Evolutionary conservation across 2,113 vertebrate species (phyloP), one percentile per base, ranked within the genome.

Genomic region (Spermophilus dauricus): DNA sequence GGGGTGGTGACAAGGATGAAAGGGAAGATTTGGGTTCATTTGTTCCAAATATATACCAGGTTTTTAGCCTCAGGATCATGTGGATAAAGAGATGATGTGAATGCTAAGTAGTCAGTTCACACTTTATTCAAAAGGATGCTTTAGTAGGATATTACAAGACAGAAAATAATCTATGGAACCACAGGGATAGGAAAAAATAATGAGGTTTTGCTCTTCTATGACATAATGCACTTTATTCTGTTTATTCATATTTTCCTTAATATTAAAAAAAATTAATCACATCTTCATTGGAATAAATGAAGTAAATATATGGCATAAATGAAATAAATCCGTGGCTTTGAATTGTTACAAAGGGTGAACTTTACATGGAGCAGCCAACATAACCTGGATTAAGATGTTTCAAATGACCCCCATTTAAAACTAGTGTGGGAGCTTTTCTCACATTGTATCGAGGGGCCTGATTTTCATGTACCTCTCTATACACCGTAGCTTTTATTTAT

Each of bases 401-500:
- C 70, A 86, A 91, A 89, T 89, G 65, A 89, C 51, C n/a, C n/a
- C 26, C 48, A 61, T 86, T 88, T 90, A 89, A 96, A 92, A 86
- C 82, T 58, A 89, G 51, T 53, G n/a, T 91, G 92, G 45, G 93
- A 84, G 80, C 24, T 77, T 94, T 75, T 76, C 48, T 37, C 30
- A 76, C 26, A 73, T 45, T 83, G n/a, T 75, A 67, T 14, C 17
- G 4, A 82, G 11, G 67, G 51, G 18, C 61, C 80, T 90, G 72
- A 86, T 97, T 97, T 96, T 81, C 95, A 81, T 84, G 48, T 30
- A 76, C 17, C 73, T 87, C 39, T 67, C 67, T 76, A 24, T 85
- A 73, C 32, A 87, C 32, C 88, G 81, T 85, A 69, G 53, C 56
- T 97, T 89, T 95, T 81, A 97, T 96, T 97, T 96, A 96, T 88